phyloP scores from a whole-genome alignment of 2,113 vertebrate genomes.

The Xenus cinereus region DNA sequence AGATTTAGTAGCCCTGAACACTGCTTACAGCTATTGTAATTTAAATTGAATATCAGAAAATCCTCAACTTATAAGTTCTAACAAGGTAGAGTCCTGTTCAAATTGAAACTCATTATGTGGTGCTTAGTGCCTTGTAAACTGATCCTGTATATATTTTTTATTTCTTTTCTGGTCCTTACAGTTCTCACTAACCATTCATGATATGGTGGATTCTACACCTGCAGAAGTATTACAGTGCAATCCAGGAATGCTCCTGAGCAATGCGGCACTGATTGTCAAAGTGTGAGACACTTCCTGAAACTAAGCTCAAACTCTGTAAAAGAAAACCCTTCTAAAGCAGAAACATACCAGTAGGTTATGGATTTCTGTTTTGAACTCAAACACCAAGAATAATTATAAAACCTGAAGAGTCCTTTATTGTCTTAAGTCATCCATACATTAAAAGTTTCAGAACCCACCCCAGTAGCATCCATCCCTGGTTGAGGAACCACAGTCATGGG shows the following conservation, averaged over 20 bases:
- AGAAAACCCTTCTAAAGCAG: neutral
- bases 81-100: neutral
- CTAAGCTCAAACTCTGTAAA: neutral
- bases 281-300: neutral
- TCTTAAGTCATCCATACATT: neutral
- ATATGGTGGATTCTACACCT: neutral
- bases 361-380: neutral
- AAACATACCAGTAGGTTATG: neutral
- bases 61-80: slow-evolving; percentile 13
- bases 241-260: neutral
- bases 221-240: neutral
- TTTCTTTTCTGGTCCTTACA: neutral
- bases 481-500: neutral
- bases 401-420: neutral
- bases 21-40: slow-evolving; percentile 30
- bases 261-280: neutral
- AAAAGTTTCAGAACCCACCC: neutral
- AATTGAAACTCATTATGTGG: neutral
- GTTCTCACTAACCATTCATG: neutral
- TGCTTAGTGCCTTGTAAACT: neutral
- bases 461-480: neutral
- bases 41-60: slow-evolving; percentile 59
- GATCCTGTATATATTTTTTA: neutral
- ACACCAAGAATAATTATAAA: neutral
- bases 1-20: neutral